Evolutionary conservation across 2,888 invertebrate genomes (phyloP), one percentile per base, ranked within the genome.

Genomic region (Chaetogeoica ovagalla): DNA sequence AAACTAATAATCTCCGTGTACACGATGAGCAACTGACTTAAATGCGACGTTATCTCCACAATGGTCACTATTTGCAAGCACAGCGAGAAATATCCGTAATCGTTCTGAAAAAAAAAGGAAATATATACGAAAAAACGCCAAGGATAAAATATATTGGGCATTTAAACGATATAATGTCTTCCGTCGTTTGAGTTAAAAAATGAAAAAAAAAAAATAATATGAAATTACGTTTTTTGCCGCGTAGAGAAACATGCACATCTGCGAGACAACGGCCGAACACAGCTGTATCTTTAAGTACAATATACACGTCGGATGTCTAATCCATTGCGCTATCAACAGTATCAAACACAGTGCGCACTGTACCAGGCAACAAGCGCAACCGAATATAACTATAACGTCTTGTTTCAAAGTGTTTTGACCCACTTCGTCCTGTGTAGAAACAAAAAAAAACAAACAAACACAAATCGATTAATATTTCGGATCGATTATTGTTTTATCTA

Each of bases 261-360:
- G 90, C 84, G 92, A 91, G 60, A 91, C 90, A 81, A 92, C 87
- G 19, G 92, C 90, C 2, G 90, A 88, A 84, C 91, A 91, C 85
- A 91, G 91, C 85, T 92, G 92, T 84, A 91, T 87, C 86, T 92
- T 91, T 71, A 92, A 87, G 85, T 91, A 91, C 83, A 90, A 89
- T 60, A 91, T 86, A 85, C 90, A 90, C 82, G 88, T 89, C 62
- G 87, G 87, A 83, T 87, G 87, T 70, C 87, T 86, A 83, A 88
- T 86, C 87, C 89, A 89, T 83, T 88, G 87, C 13, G 87, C 86
- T 13, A 87, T 85, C 63, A 89, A 85, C 79, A 89, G 86, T 65
- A 88, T 84, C 19, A 87, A 86, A 6, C 89, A 86, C 37, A 89
- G 83, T 1, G 88, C 83, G 39, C 88, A 87, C 77, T 89, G 87